Evolutionary conservation across 2,797 vertebrate species (phyloP), one percentile per base, ranked within the genome.

Genomic region (Rhincodon typus): DNA sequence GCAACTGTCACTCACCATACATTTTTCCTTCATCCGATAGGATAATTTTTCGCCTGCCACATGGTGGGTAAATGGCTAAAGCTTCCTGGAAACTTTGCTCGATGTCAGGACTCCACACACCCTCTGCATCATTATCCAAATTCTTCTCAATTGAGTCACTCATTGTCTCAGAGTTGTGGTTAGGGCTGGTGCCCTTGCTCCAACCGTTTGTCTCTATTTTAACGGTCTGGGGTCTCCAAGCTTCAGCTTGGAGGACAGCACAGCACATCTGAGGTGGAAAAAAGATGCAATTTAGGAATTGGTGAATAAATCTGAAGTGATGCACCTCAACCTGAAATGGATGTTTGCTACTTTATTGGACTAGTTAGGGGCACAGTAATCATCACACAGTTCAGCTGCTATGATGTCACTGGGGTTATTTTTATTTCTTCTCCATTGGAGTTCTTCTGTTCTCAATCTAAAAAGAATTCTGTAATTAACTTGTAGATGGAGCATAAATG

Each of bases 71-170:
- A 88, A 96, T 96, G 13, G 96, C 96, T 96, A 96, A 67, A 19
- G 96, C 96, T 95, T 96, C 96, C 94, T 96, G 96, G 93, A 96
- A 96, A 88, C 96, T 96, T 67, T 96, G 96, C 86, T 96, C 96
- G 62, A 96, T 96, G 94, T 96, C 96, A n/a, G 96, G 96, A 90
- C 96, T 96, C 96, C 96, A 96, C 12, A 96, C 96, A 13, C 96
- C 96, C 96, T 96, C 96, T 70, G 96, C 96, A 34, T 96, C 96
- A 82, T 95, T 96, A 95, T 96, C 96, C 77, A 96, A 62, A 46
- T 91, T 96, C 96, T 96, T 96, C 30, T 96, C 96, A 86, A 96
- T 96, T 23, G 96, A 96, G 91, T 96, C 96, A 74, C 96, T 96
- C 95, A 96, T 96, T n/a, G 84, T 94, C 42, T 90, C 95, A 50